A percentile compares a stretch with the other conserved stretches of the same genome.
These are phyloP conservation scores for Cyanoramphus novaezelandiae DNA, from an alignment of 2,113 vertebrate species.

Conservation along the genomic window DNA sequence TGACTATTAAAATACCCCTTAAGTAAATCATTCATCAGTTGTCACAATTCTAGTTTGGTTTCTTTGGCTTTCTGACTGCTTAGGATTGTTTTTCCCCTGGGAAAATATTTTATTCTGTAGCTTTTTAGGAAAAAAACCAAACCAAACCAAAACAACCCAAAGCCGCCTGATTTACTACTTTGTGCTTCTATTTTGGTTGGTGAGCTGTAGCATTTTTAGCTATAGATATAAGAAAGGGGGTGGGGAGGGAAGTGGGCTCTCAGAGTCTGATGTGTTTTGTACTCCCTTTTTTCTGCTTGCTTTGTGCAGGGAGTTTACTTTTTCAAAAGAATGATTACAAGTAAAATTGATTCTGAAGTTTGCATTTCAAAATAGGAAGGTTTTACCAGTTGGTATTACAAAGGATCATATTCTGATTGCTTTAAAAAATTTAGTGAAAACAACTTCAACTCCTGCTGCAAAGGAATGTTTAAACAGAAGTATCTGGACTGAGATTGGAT, in stretches of 20 bases:
- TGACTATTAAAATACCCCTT: background rate
- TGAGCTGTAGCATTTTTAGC: background rate
- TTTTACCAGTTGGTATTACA: background rate
- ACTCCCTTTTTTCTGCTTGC: background rate
- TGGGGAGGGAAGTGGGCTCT: background rate
- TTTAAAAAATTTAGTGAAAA: background rate
- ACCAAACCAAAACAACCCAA: background rate
- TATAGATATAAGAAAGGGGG: background rate
- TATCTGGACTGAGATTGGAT: background rate
- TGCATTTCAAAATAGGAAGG: background rate
- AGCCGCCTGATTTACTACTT: background rate
- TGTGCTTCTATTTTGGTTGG: background rate
- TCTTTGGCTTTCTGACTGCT: background rate
- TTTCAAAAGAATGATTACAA: background rate
- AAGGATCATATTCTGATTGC: background rate
- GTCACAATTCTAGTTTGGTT: background rate
- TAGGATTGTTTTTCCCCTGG: background rate
- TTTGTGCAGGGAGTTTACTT: background rate
- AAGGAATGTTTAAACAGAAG: conserved; percentile 46
- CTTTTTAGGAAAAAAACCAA: background rate
- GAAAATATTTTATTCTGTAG: background rate
- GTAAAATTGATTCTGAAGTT: background rate
- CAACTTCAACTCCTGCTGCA: conserved; percentile 5
- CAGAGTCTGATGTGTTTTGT: background rate
- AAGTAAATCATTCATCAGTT: background rate